Percentiles rank a stretch among this genome's conserved stretches.
phyloP scores from a whole-genome alignment of 1,140 invertebrate species.

The Drosophila setifemur region DNA sequence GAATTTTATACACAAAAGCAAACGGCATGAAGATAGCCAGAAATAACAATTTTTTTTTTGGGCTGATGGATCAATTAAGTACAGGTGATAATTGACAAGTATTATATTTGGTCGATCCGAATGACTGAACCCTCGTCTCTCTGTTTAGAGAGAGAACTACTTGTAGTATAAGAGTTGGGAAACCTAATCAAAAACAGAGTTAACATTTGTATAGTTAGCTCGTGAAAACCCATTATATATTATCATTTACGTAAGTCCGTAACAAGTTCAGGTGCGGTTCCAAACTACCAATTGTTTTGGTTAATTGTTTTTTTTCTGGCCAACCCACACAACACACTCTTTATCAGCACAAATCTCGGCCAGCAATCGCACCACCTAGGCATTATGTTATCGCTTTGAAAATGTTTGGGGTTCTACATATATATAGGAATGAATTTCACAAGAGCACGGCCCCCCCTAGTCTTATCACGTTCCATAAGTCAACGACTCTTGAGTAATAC shows the following conservation, averaged over 20 bases:
- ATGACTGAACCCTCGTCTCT: too few species aligned
- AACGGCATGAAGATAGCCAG: conserved; percentile 2
- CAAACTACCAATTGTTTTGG: too few species aligned
- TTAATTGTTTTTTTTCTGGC: conserved; percentile 10
- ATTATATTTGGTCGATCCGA: neutral
- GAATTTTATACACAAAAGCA: conserved; percentile 18
- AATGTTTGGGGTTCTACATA: conserved; percentile 20
- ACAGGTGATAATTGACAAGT: conserved; percentile 43
- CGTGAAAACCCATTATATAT: neutral
- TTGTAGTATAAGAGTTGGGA: neutral
- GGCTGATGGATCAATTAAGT: conserved; percentile 46
- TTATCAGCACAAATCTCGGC: conserved; percentile 17
- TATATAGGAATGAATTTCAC: conserved; percentile 10
- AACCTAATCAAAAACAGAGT: neutral
- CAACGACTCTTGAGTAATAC: conserved; percentile 12
- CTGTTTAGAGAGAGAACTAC: too few species aligned
- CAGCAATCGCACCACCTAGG: neutral
- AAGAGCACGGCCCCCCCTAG: neutral
- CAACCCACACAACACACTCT: too few species aligned
- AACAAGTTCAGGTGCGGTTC: too few species aligned
- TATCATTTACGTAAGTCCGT: conserved; percentile 7
- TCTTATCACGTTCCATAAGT: conserved; percentile 22
- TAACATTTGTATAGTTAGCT: neutral
- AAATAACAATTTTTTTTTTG: neutral
- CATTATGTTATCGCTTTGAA: conserved; percentile 15